Percentiles rank a stretch among this genome's conserved stretches.
Conservation (phyloP, 2,888 invertebrate genomes). For the Macrophya alboannulata region DNA sequence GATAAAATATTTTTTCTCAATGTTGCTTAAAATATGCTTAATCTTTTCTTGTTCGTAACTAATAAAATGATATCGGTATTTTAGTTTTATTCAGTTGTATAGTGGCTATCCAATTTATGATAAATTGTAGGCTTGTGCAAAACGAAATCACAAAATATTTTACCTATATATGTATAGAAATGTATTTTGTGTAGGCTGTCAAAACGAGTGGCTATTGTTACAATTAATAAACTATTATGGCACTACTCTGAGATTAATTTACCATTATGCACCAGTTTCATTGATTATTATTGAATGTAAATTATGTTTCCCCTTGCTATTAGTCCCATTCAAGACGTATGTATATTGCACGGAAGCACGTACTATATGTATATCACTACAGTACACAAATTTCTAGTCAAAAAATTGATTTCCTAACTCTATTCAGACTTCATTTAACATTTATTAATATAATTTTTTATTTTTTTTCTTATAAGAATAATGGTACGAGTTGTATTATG, state of each 20-base stretch:
- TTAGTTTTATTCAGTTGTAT: neutral
- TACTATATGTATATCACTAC: conserved; percentile 65
- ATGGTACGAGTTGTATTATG: conserved; percentile 65
- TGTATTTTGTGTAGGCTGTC: conserved; percentile 60
- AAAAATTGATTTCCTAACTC: conserved; percentile 66
- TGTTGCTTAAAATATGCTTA: neutral
- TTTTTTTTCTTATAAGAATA: conserved; percentile 71
- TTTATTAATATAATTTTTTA: conserved; percentile 64
- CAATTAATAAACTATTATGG: conserved; percentile 30
- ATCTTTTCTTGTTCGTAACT: neutral
- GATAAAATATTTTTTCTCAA: neutral
- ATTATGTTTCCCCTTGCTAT: conserved; percentile 8
- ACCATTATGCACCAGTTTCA: conserved; percentile 34
- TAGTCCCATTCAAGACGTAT: neutral
- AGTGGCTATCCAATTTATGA: neutral
- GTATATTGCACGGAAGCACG: conserved; percentile 71
- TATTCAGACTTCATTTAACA: conserved; percentile 75
- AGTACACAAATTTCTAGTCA: conserved; percentile 60
- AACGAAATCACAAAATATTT: conserved; percentile 72
- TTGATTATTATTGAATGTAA: conserved; percentile 56
- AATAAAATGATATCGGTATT: neutral
- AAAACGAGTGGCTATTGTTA: conserved; percentile 56
- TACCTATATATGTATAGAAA: conserved; percentile 56
- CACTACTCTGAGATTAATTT: conserved; percentile 28
- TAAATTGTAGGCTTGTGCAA: conserved; percentile 57